These are phyloP conservation scores for Ailuropoda melanoleuca DNA, from an alignment of 2,113 vertebrate species.

Conservation along the genomic window DNA sequence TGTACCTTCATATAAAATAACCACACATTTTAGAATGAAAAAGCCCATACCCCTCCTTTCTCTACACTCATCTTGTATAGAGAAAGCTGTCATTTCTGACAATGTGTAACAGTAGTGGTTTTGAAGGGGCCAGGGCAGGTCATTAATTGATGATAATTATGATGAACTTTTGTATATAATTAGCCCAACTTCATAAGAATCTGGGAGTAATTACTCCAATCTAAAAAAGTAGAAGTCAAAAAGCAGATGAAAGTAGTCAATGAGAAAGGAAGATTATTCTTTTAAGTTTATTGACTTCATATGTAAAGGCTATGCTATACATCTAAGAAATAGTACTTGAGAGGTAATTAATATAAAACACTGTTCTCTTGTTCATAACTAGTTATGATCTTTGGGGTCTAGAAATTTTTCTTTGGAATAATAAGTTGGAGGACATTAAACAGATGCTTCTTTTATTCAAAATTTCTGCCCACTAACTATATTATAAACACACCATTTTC, in stretches of 20 bases:
- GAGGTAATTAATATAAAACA: neutral
- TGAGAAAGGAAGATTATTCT: neutral
- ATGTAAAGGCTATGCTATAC: neutral
- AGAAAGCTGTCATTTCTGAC: neutral
- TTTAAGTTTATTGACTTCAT: neutral
- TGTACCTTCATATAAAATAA: neutral
- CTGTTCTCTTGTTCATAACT: neutral
- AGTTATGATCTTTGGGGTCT: neutral
- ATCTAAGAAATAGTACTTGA: neutral
- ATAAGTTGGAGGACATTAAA: neutral
- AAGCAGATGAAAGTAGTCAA: neutral
- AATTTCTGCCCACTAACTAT: neutral
- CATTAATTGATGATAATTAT: neutral
- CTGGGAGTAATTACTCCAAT: neutral
- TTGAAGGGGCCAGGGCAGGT: neutral
- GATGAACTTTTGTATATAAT: neutral
- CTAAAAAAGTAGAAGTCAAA: neutral
- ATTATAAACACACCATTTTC: neutral
- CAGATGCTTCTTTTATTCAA: neutral
- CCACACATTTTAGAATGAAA: neutral
- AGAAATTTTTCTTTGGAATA: neutral
- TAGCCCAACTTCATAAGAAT: neutral
- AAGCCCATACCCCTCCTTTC: accelerated
- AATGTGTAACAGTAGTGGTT: neutral
- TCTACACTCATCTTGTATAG: neutral